Evolutionary conservation across 2,888 invertebrate genomes (phyloP).

Genomic region (Flabesymbios commensalis): DNA sequence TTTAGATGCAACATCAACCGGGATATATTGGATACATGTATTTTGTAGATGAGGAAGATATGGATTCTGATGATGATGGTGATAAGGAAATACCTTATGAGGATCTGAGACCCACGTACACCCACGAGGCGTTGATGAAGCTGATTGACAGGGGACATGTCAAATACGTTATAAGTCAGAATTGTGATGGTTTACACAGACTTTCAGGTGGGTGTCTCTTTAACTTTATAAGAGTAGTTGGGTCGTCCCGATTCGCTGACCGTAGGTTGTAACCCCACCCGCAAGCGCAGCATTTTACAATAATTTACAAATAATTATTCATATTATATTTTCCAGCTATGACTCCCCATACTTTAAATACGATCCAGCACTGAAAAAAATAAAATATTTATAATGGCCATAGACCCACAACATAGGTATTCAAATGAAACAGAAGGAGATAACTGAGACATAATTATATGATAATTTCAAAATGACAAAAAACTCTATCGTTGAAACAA

Average conservation of each 20-base stretch:
- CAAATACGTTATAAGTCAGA: slow-evolving; percentile 50
- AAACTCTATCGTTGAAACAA: neutral
- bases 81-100: slow-evolving; percentile 42
- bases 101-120: slow-evolving; percentile 48
- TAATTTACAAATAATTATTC: neutral
- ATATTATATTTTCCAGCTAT: no score
- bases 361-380: no score
- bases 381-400: no score
- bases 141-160: slow-evolving; percentile 40
- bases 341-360: no score
- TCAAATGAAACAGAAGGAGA: neutral
- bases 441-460: no score
- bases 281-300: neutral
- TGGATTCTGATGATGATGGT: neutral
- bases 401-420: neutral
- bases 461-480: no score
- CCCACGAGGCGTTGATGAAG: slow-evolving; percentile 48
- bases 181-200: slow-evolving; percentile 51
- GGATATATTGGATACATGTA: no score
- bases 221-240: no score
- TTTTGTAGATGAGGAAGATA: no score
- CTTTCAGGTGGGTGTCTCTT: slow-evolving; percentile 26
- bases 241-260: no score
- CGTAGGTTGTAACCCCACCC: no score
- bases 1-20: no score